Base-by-base conservation (phyloP, 2,888 invertebrate species). In the Scrobipalpa costella region DNA sequence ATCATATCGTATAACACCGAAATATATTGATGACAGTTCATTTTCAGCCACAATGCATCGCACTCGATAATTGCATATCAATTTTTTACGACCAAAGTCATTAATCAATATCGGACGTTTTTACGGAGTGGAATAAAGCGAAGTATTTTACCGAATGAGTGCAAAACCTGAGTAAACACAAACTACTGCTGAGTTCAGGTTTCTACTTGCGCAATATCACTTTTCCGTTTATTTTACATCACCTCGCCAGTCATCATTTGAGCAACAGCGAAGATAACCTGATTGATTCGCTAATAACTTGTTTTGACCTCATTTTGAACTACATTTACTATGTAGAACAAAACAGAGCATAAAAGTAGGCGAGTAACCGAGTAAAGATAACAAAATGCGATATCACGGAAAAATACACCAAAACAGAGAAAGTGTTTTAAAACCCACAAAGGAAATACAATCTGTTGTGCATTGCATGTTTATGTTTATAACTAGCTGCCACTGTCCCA, bases 121-220 rank as follows among this genome's bases (percentile, higher is more conserved):
- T 15, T 57, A 64, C 63, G 66, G 63, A 69, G 13, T 13, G 40
- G 40, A 40, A 40, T 40, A 40, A 19, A 11, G 3, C 11, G 9
- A 8, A 3, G 17, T 21, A 27, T 21, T 21, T 52, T 9, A 21
- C 19, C 17, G 19, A 49, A 52, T 21, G 65, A 62, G 66, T 71
- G 71, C 71, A 72, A 78, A 81, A 80, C 75, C 69, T 73, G 69
- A 73, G 75, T 77, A 76, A 79, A 78, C 76, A 72, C 76, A 81
- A 83, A 84, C 15, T 15, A n/a, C 78, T 76, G 78, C 73, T 65
- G 72, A 75, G 78, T 84, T 83, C 81, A 80, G 77, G 86, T 90
- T 89, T 90, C 88, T 79, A 78, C 73, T 86, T 85, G 79, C 81
- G 78, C 75, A 79, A 80, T 76, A 71, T 74, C 78, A 80, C 81